A percentile compares a stretch with the other conserved stretches of the same genome.
phyloP scores from a whole-genome alignment of 2,113 vertebrate species.

The Microcebus murinus region DNA sequence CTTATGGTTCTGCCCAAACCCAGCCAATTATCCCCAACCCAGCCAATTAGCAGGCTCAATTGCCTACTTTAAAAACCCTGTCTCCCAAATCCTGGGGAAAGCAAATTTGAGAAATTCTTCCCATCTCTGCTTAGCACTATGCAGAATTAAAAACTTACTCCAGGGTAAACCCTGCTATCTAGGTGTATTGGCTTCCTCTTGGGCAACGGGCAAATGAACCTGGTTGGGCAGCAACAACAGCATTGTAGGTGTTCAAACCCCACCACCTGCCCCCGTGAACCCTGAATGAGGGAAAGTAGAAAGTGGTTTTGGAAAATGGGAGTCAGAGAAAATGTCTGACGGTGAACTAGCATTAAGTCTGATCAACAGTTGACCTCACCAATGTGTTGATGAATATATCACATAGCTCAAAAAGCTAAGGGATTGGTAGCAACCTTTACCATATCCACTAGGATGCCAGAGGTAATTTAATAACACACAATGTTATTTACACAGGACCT shows the following conservation, averaged over 20 bases:
- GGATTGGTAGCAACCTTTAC: not conserved
- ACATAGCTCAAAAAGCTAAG: not conserved
- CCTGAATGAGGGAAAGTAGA: not conserved
- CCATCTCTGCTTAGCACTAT: no score
- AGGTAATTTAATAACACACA: not conserved
- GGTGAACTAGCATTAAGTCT: not conserved
- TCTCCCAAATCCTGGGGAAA: no score
- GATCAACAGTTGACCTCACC: not conserved
- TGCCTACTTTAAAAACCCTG: no score
- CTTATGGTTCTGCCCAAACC: no score
- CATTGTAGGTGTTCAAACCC: not conserved
- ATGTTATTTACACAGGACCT: not conserved
- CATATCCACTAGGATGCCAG: not conserved
- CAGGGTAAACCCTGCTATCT: no score
- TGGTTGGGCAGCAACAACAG: not conserved
- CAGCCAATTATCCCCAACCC: no score
- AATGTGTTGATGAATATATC: not conserved
- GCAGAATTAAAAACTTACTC: no score
- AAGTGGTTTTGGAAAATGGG: not conserved
- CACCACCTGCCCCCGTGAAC: fast-evolving
- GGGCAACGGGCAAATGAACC: no score
- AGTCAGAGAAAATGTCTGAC: not conserved
- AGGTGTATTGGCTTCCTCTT: no score
- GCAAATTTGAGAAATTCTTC: no score
- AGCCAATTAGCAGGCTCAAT: no score